These are phyloP conservation scores for Procambarus virginalis DNA, from an alignment of 1,140 invertebrate species.

Conservation along the genomic window DNA sequence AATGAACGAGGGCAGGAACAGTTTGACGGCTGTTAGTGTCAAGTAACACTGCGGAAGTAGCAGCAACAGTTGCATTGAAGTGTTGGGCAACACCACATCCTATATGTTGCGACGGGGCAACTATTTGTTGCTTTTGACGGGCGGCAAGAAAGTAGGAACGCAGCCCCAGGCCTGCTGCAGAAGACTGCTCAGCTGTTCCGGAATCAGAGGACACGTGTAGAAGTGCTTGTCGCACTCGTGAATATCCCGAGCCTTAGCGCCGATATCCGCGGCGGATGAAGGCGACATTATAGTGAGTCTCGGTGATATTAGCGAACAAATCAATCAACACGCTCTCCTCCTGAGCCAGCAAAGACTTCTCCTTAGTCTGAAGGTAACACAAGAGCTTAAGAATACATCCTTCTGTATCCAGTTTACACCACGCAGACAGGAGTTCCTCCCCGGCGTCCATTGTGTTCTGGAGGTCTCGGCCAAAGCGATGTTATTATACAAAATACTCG, in stretches of 20 bases:
- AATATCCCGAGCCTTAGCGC: slow-evolving; percentile 19
- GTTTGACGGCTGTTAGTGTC: too few relatives aligned
- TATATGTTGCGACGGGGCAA: too few relatives aligned
- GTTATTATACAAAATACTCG: too few relatives aligned
- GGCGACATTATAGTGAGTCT: slow-evolving; percentile 28
- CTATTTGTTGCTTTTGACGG: too few relatives aligned
- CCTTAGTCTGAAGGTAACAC: slow-evolving; percentile 48
- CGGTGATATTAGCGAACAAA: slow-evolving; percentile 17
- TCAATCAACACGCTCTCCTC: slow-evolving; percentile 22
- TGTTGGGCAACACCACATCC: too few relatives aligned
- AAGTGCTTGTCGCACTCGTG: slow-evolving; percentile 31
- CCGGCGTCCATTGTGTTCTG: too few relatives aligned
- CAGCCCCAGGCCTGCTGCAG: slow-evolving; percentile 38
- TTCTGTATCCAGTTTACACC: slow-evolving; percentile 14
- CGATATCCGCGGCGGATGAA: slow-evolving; percentile 44
- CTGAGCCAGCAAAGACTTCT: neutral
- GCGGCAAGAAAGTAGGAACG: too few relatives aligned
- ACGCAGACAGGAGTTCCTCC: neutral
- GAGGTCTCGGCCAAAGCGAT: too few relatives aligned
- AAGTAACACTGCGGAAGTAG: too few relatives aligned
- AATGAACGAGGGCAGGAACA: too few relatives aligned
- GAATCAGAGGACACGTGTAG: slow-evolving; percentile 17
- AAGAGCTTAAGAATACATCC: slow-evolving; percentile 46
- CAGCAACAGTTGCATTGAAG: too few relatives aligned
- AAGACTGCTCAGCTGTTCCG: slow-evolving; percentile 1